Evolutionary conservation across 2,797 vertebrate species (phyloP).

Genomic region (Cheirogaleus major): DNA sequence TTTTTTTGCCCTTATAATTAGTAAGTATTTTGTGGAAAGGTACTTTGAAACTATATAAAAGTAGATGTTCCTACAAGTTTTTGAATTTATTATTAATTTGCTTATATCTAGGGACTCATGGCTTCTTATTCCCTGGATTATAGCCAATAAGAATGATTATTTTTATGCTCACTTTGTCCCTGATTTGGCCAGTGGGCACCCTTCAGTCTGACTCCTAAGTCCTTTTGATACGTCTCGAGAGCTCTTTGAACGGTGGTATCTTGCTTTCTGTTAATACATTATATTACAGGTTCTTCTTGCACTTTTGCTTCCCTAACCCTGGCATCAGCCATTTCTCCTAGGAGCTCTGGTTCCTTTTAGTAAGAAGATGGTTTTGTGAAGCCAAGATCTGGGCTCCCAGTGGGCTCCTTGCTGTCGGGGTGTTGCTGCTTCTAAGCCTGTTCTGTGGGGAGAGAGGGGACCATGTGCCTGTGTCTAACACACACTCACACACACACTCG

Average conservation of each 20-base stretch:
- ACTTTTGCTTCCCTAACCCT: background rate
- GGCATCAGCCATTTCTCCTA: background rate
- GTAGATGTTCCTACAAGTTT: background rate
- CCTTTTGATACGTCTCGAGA: background rate
- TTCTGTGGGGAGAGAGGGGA: background rate
- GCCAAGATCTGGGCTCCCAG: background rate
- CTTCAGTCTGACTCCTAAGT: background rate
- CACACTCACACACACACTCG: too few relatives aligned
- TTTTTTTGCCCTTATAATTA: background rate
- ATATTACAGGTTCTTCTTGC: background rate
- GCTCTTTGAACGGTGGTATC: background rate
- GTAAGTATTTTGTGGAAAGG: background rate
- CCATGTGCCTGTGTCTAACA: fast-evolving
- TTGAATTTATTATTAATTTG: background rate
- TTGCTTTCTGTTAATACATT: background rate
- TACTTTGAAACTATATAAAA: background rate
- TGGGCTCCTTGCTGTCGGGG: background rate
- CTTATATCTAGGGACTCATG: background rate
- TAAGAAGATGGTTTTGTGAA: background rate
- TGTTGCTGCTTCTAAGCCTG: background rate
- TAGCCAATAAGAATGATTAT: background rate
- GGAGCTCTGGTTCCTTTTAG: too few relatives aligned
- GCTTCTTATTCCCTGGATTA: background rate
- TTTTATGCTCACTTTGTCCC: background rate
- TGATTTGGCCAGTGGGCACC: background rate